Base-by-base conservation (phyloP, 2,888 invertebrate genomes). In the Eupithecia tripunctaria region DNA sequence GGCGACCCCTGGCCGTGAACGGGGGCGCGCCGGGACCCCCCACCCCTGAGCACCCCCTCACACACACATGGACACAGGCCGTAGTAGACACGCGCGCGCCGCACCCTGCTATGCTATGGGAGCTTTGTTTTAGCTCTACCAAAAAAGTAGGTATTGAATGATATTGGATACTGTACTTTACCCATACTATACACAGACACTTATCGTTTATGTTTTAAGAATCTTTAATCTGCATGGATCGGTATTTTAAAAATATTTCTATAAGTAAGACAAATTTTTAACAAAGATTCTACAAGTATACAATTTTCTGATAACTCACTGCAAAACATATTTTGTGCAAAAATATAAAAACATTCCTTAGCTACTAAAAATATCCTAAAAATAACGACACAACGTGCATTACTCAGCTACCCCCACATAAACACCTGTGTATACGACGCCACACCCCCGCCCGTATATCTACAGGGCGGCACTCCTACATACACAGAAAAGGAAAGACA, bases 1-100 rank as follows among this genome's bases (percentile, higher is more conserved):
- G 93, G 81, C 92, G 94, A 94, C 93, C 94, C 93, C 94, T 94
- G 94, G 94, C 94, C 94, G 91, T 94, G 94, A 93, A 93, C 93
- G 91, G 92, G 92, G 93, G 92, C 86, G 90, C 88, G 83, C 81
- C 83, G 78, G 78, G 25, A 76, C 75, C 70, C 72, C 72, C 77
- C 78, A 68, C 78, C 64, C 76, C 77, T 75, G 78, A 71, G 73
- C 72, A 71, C 79, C 73, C 79, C 72, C 73, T 75, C 71, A 64
- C 75, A 68, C 78, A 69, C 75, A 74, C 74, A 60, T 10, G 38
- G 67, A 36, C 6, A 59, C 70, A 75, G 75, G 80, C 78, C 79
- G 78, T 81, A 79, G 79, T 80, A 86, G 85, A 85, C 89, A 88
- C 89, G 88, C 85, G 87, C 85, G 84, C 88, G 85, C 86, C 88